Percentiles rank a stretch among this genome's conserved stretches.
These are phyloP conservation scores for Leptinotarsa texana DNA, from an alignment of 1,140 invertebrate genomes.

Conservation along the genomic window DNA sequence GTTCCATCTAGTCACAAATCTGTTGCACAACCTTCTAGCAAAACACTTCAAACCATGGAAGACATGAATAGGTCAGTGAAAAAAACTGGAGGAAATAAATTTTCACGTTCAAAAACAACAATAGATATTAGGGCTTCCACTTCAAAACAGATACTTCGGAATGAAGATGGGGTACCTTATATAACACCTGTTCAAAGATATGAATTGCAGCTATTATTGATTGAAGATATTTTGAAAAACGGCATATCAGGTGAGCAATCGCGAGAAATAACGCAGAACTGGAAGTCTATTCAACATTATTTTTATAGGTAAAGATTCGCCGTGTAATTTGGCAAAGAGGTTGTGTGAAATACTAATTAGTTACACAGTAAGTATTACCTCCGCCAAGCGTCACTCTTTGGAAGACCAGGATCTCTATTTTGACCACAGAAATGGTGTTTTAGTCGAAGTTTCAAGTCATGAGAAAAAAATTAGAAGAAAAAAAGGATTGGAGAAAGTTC, in stretches of 20 bases:
- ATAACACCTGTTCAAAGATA: conserved; percentile 82
- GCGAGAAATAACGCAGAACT: neutral
- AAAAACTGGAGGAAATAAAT: conserved; percentile 38
- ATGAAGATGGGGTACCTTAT: conserved; percentile 65
- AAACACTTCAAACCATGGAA: conserved; percentile 28
- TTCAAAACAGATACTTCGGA: conserved; percentile 53
- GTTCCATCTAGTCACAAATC: conserved; percentile 4
- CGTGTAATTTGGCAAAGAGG: conserved; percentile 63
- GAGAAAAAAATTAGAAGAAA: conserved; percentile 71
- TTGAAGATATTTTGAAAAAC: conserved; percentile 78
- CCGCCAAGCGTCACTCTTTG: conserved; percentile 76
- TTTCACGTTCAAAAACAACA: conserved; percentile 59
- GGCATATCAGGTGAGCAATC: conserved; percentile 67
- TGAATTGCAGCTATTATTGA: conserved; percentile 75
- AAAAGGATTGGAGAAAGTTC: conserved; percentile 67
- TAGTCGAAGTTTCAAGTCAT: conserved; percentile 61
- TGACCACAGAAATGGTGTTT: conserved; percentile 60
- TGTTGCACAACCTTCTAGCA: conserved; percentile 11
- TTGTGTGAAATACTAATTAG: conserved; percentile 77
- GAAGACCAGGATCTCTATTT: conserved; percentile 83
- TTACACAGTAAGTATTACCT: conserved; percentile 77
- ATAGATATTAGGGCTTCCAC: conserved; percentile 57
- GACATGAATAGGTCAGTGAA: conserved; percentile 20
- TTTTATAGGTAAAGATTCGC: conserved; percentile 52
- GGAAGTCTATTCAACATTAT: neutral